A percentile compares a stretch with the other conserved stretches of the same genome.
Evolutionary conservation across 2,888 invertebrate genomes (phyloP).

Genomic region (Spicauda simplicius): DNA sequence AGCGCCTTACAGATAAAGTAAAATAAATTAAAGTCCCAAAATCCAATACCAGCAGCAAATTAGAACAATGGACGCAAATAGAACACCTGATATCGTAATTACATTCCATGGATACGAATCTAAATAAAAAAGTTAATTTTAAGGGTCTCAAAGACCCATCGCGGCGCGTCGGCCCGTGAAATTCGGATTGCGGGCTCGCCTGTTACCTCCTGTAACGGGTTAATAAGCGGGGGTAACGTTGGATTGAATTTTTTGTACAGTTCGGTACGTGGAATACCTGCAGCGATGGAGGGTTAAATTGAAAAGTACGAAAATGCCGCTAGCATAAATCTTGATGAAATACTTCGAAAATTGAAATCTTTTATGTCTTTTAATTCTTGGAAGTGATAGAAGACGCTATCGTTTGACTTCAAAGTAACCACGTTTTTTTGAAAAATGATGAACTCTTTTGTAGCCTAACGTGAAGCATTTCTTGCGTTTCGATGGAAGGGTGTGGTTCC

Average conservation of each 20-base stretch:
- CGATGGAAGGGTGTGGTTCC: too few species aligned
- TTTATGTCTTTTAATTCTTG: too few species aligned
- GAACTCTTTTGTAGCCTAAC: too few species aligned
- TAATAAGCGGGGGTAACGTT: conserved; percentile 9
- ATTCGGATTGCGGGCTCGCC: conserved; percentile 27
- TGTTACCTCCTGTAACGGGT: conserved; percentile 27
- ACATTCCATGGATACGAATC: conserved; percentile 10
- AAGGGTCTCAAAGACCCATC: conserved; percentile 23
- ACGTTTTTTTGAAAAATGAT: too few species aligned
- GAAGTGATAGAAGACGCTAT: too few species aligned
- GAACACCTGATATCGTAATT: conserved; percentile 28
- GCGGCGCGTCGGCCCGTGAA: conserved; percentile 26
- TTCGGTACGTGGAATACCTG: not conserved
- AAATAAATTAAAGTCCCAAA: not conserved
- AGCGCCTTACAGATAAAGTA: too few species aligned
- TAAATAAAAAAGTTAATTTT: conserved; percentile 32
- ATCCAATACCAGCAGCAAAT: conserved; percentile 13
- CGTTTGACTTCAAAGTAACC: too few species aligned
- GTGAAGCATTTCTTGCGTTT: too few species aligned
- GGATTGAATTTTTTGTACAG: conserved; percentile 16
- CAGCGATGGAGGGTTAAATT: not conserved
- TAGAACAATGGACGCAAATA: conserved; percentile 5
- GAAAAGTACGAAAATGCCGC: not conserved
- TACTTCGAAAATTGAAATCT: too few species aligned
- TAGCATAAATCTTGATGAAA: too few species aligned